These are phyloP conservation scores for Ageneiosus marmoratus DNA, from an alignment of 2,113 vertebrate genomes.

Conservation along the genomic window DNA sequence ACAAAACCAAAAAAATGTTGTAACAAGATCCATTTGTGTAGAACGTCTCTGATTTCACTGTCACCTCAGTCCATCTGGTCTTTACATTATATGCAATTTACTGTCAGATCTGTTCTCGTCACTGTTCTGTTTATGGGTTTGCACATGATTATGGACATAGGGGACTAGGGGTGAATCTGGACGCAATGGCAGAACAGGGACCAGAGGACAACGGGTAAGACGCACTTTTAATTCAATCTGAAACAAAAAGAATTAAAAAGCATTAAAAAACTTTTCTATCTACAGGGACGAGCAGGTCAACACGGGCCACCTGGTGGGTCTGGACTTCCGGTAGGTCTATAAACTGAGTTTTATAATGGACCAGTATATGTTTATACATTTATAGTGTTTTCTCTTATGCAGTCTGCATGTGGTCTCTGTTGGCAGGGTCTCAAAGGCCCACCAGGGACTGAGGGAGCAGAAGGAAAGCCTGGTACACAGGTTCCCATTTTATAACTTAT, in stretches of 20 bases:
- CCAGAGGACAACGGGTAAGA: constrained; percentile 71
- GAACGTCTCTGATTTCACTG: background rate
- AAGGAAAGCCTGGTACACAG: constrained; percentile 78
- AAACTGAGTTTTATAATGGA: background rate
- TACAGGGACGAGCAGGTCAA: constrained; percentile 76
- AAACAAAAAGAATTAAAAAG: background rate
- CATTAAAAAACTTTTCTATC: background rate
- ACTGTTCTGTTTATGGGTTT: background rate
- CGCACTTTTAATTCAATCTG: background rate
- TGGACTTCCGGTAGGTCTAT: constrained; percentile 70
- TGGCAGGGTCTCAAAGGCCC: constrained; percentile 72
- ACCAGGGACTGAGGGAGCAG: constrained; percentile 69
- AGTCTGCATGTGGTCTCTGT: constrained; percentile 20
- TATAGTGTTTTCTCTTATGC: constrained; percentile 14
- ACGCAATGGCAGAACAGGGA: constrained; percentile 64
- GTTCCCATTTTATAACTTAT: constrained; percentile 72
- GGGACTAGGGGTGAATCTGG: constrained; percentile 71
- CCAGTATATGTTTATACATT: background rate
- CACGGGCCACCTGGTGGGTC: constrained; percentile 73
- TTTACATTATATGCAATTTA: background rate
- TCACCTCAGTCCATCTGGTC: constrained; percentile 4
- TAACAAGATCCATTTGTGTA: background rate
- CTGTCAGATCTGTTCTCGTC: background rate
- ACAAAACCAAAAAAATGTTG: background rate
- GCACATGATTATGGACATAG: constrained; percentile 49